A percentile compares a stretch with the other conserved stretches of the same genome.
Evolutionary conservation across 2,113 vertebrate species (phyloP).

Genomic region (Sterrhoptilus dennistouni): DNA sequence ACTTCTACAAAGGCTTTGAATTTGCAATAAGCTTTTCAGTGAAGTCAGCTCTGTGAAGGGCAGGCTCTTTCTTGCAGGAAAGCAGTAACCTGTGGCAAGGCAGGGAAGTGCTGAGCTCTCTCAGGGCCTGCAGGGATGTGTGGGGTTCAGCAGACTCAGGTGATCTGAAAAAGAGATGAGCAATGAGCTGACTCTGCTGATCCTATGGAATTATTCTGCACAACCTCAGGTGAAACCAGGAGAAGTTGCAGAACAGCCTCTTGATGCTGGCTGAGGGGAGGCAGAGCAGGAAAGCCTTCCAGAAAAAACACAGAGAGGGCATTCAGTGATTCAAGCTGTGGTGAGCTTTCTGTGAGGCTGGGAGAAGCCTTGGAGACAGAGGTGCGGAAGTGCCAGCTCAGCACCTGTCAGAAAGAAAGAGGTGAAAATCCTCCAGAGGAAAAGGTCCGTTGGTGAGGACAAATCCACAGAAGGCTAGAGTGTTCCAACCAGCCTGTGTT

Average conservation of each 20-base stretch:
- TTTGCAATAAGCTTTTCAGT: not conserved
- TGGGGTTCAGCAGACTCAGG: not conserved
- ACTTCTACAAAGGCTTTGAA: not conserved
- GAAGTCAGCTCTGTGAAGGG: not conserved
- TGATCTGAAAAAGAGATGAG: not conserved
- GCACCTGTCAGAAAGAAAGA: not conserved
- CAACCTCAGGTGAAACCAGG: not conserved
- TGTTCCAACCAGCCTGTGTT: not conserved
- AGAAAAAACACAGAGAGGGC: not conserved
- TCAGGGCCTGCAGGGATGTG: not conserved
- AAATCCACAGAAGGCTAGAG: not conserved
- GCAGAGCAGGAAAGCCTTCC: not conserved
- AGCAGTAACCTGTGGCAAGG: not conserved
- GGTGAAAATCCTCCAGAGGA: not conserved
- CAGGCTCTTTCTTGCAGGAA: not conserved
- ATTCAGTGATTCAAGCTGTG: not conserved
- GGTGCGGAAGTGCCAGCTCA: not conserved
- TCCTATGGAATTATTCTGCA: not conserved
- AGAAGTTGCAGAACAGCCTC: not conserved
- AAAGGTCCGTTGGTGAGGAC: not conserved
- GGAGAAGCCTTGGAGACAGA: not conserved
- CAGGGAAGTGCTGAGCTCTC: not conserved
- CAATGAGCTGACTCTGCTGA: not conserved
- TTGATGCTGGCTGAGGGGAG: fast-evolving
- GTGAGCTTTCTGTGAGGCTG: not conserved